A percentile compares a stretch with the other conserved stretches of the same genome.
These are phyloP conservation scores for Montipora sp. DNA, from an alignment of 64 coral and sea anemone genomes.

Conservation along the genomic window DNA sequence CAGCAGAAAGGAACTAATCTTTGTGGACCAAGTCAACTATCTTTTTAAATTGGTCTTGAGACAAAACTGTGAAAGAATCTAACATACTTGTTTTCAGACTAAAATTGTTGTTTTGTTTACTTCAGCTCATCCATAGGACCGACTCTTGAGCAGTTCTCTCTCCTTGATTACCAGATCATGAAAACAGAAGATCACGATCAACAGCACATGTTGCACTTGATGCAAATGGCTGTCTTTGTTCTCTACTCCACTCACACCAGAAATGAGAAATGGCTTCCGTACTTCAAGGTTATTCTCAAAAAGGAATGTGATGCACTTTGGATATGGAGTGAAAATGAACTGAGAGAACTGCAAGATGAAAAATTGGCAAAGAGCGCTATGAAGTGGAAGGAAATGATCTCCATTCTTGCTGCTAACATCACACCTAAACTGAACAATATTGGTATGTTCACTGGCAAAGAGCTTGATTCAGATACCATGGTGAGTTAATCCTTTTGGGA, in stretches of 20 bases:
- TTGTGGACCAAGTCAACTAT: no score
- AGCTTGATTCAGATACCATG: conserved; percentile 27
- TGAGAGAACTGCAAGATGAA: conserved; percentile 56
- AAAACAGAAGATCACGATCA: conserved; percentile 19
- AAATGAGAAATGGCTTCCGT: conserved; percentile 55
- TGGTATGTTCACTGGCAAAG: conserved; percentile 44
- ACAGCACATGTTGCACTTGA: conserved; percentile 13
- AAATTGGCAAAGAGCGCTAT: conserved; percentile 34
- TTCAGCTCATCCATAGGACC: conserved; percentile 58
- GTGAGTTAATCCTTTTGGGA: background rate
- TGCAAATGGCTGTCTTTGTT: conserved; percentile 55
- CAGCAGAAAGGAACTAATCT: no score
- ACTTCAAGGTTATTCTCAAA: conserved; percentile 51
- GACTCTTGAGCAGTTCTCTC: conserved; percentile 53
- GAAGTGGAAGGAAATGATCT: conserved; percentile 42
- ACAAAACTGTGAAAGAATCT: background rate
- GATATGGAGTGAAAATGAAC: conserved; percentile 62
- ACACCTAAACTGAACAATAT: conserved; percentile 49
- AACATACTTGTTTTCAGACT: background rate
- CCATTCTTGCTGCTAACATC: conserved; percentile 49
- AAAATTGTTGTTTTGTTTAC: background rate
- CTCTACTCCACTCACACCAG: conserved; percentile 60
- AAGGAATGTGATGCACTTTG: conserved; percentile 52
- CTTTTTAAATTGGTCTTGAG: no score
- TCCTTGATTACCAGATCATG: conserved; percentile 43